Percentiles rank a stretch among this genome's conserved stretches.
Conservation (phyloP, 2,888 invertebrate species). For the Archips crataeganus region DNA sequence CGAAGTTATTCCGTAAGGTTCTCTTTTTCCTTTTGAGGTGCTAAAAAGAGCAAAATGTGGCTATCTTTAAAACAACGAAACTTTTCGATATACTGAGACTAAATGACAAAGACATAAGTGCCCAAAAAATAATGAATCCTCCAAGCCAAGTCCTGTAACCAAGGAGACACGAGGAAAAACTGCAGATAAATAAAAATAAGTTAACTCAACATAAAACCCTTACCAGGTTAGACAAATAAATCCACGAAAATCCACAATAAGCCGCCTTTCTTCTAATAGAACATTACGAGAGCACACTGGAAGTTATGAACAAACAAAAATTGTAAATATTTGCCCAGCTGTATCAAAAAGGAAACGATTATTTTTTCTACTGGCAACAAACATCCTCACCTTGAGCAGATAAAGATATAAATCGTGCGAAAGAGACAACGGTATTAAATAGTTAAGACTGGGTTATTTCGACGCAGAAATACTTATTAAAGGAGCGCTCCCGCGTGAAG, state of each 20-base stretch:
- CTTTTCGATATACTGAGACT: too few species aligned
- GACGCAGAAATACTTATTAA: too few species aligned
- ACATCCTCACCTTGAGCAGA: slow-evolving; percentile 23
- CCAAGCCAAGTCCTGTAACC: too few species aligned
- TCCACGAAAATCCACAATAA: slow-evolving; percentile 4
- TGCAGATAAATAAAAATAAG: not conserved
- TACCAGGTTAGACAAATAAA: not conserved
- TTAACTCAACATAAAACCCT: not conserved
- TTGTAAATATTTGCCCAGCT: slow-evolving; percentile 28
- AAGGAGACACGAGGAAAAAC: not conserved
- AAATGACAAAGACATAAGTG: too few species aligned
- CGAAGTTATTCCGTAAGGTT: too few species aligned
- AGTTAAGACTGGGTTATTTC: slow-evolving; percentile 9
- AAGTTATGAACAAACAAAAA: slow-evolving; percentile 18
- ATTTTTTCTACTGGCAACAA: slow-evolving; percentile 34
- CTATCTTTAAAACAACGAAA: too few species aligned
- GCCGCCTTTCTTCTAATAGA: slow-evolving; percentile 9
- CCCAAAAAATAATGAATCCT: not conserved
- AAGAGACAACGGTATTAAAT: slow-evolving; percentile 14
- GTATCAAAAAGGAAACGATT: slow-evolving; percentile 31
- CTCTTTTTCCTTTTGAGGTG: too few species aligned
- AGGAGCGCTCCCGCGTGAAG: too few species aligned
- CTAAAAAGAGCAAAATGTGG: too few species aligned
- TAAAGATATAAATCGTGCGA: slow-evolving; percentile 25
- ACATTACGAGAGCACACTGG: slow-evolving; percentile 6